Conservation (phyloP, 1,140 invertebrate genomes). For the Acyrthosiphon pisum region DNA sequence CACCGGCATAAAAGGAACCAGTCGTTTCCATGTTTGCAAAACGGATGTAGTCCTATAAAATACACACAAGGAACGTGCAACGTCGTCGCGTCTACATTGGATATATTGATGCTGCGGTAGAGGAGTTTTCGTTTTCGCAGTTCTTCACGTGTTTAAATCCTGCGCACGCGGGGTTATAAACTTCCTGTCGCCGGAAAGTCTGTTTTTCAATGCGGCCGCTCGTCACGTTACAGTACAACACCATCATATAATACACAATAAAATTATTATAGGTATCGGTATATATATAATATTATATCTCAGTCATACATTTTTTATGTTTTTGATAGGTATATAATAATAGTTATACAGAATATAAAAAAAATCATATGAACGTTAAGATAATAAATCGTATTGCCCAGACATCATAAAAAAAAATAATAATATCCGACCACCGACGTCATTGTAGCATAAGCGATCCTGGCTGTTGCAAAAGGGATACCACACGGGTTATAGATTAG, state of each 20-base stretch:
- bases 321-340: background rate
- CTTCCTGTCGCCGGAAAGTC: background rate
- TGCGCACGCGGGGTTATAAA: background rate
- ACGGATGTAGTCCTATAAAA: slow-evolving; percentile 48
- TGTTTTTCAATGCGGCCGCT: background rate
- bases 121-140: slow-evolving; percentile 33
- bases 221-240: background rate
- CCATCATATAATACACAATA: background rate
- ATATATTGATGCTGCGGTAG: background rate
- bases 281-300: background rate
- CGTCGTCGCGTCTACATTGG: background rate
- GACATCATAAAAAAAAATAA: background rate
- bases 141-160: background rate
- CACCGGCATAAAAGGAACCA: slow-evolving; percentile 44
- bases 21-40: slow-evolving; percentile 50
- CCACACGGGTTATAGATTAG: too few species aligned
- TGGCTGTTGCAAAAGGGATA: background rate
- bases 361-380: background rate
- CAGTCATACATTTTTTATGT: background rate
- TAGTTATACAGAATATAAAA: too few species aligned
- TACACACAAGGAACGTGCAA: slow-evolving; percentile 37
- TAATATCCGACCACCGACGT: background rate
- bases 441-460: background rate
- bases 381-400: background rate
- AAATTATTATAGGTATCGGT: background rate